phyloP scores from a whole-genome alignment of 2,113 vertebrate species.

The Haplochromis burtoni region DNA sequence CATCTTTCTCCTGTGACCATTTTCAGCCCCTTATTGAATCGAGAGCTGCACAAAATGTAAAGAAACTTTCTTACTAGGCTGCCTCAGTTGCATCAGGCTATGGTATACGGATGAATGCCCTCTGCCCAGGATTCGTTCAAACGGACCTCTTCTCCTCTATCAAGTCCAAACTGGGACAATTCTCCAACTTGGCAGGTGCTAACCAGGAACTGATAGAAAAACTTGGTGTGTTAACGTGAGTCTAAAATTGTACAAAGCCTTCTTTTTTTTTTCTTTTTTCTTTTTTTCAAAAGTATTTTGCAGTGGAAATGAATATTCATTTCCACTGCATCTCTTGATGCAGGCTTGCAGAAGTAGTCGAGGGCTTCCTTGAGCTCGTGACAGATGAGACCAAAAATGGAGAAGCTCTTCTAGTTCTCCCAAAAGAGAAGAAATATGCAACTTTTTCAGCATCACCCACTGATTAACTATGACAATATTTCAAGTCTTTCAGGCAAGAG shows the following conservation, averaged over 20 bases:
- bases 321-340: not conserved
- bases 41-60: accelerated
- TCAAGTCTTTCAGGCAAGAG: not conserved
- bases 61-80: not conserved
- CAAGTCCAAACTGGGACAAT: not conserved
- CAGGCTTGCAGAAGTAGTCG: slow-evolving; percentile 34
- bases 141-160: slow-evolving; percentile 27
- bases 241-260: not conserved
- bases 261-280: no score
- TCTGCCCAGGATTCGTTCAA: slow-evolving; percentile 64
- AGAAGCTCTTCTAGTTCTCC: not conserved
- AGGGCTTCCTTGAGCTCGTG: slow-evolving; percentile 44
- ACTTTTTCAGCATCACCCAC: not conserved
- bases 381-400: slow-evolving; percentile 59
- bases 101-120: slow-evolving; percentile 59
- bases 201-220: not conserved
- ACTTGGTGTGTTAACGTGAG: slow-evolving; percentile 39
- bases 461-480: not conserved
- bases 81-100: slow-evolving; percentile 11
- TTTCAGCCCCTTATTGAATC: not conserved
- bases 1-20: not conserved
- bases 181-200: not conserved
- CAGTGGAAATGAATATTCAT: not conserved
- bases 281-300: no score
- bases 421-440: not conserved